Percentiles rank a stretch among this genome's conserved stretches.
These are phyloP conservation scores for Mus musculus DNA, from an alignment of 2,113 vertebrate species.

Conservation along the genomic window GRCm39 chr5:86151501-86152000, in stretches of 20 bases:
- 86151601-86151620: slow-evolving; percentile 2
- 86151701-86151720: slow-evolving; percentile 12
- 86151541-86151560: not conserved
- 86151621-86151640: slow-evolving; percentile 16
- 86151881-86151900: not conserved
- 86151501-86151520: not conserved
- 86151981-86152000: no score
- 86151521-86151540: not conserved
- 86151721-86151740: not conserved
- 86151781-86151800: not conserved
- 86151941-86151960: no score
- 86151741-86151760: not conserved
- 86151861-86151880: not conserved
- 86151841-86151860: not conserved
- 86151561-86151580: not conserved
- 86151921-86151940: no score
- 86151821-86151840: slow-evolving; percentile 10
- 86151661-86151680: not conserved
- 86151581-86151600: not conserved
- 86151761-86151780: not conserved
- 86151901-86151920: no score
- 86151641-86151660: not conserved
- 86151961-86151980: no score
- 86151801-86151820: not conserved
- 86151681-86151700: not conserved